phyloP scores from a whole-genome alignment of 2,113 vertebrate genomes.

The Lipophrys pholis region DNA sequence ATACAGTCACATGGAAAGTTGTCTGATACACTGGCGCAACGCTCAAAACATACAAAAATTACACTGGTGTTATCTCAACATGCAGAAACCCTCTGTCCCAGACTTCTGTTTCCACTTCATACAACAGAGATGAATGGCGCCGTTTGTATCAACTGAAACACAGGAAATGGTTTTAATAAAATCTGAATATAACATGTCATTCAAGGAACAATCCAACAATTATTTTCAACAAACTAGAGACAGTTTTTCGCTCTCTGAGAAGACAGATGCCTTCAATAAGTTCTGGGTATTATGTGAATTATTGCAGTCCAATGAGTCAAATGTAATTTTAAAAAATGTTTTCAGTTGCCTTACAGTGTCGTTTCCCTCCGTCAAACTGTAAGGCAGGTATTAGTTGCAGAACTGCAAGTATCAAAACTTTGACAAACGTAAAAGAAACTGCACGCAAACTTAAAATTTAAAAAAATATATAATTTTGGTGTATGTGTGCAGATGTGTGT shows the following conservation, averaged over 20 bases:
- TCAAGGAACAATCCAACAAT: not conserved
- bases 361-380: not conserved
- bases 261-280: not conserved
- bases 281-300: conserved; percentile 30
- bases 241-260: not conserved
- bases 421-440: not conserved
- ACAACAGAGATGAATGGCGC: not conserved
- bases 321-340: not conserved
- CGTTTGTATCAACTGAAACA: not conserved
- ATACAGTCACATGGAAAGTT: conserved; percentile 49
- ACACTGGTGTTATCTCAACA: not conserved
- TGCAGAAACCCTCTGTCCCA: not conserved
- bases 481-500: not conserved
- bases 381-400: not conserved
- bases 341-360: not conserved
- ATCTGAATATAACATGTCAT: not conserved
- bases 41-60: conserved; percentile 50
- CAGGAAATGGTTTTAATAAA: not conserved
- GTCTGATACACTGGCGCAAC: conserved; percentile 17
- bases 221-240: conserved; percentile 22
- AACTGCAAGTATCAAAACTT: not conserved
- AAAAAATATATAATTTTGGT: too few relatives aligned
- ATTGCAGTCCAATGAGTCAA: not conserved
- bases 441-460: too few relatives aligned
- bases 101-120: not conserved